These are phyloP conservation scores for Glyptemys insculpta DNA, from an alignment of 2,797 vertebrate species.

Conservation along the genomic window DNA sequence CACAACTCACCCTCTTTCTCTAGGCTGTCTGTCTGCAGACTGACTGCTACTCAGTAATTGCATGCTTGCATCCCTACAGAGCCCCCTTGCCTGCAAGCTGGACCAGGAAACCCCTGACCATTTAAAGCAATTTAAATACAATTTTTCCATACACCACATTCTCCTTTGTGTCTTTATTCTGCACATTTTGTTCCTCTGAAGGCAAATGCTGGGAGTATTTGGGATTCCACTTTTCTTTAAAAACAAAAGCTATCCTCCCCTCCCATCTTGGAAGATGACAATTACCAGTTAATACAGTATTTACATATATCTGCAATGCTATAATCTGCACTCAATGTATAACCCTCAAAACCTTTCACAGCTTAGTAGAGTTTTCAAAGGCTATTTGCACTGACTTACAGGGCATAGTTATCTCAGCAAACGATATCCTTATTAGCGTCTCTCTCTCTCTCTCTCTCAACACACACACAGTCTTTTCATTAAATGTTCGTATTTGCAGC, in stretches of 20 bases:
- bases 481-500: background rate
- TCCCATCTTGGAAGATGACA: background rate
- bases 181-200: background rate
- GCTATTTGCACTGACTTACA: background rate
- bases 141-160: background rate
- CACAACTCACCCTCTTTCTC: background rate
- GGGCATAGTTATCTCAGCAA: background rate
- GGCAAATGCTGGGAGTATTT: background rate
- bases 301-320: background rate
- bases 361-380: slow-evolving; percentile 13
- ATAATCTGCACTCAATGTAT: background rate
- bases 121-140: background rate
- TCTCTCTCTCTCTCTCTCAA: background rate
- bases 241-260: background rate
- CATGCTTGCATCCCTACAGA: background rate
- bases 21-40: background rate
- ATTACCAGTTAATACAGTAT: background rate
- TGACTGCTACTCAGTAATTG: background rate
- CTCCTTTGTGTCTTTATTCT: background rate
- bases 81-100: background rate
- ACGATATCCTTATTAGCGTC: background rate
- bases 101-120: background rate
- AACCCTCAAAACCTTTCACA: background rate
- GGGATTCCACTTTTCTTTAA: background rate
- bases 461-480: background rate